A percentile compares a stretch with the other conserved stretches of the same genome.
Evolutionary conservation across 92 coral and sea anemone species (phyloP).

Genomic region (Galaxea fascicularis): DNA sequence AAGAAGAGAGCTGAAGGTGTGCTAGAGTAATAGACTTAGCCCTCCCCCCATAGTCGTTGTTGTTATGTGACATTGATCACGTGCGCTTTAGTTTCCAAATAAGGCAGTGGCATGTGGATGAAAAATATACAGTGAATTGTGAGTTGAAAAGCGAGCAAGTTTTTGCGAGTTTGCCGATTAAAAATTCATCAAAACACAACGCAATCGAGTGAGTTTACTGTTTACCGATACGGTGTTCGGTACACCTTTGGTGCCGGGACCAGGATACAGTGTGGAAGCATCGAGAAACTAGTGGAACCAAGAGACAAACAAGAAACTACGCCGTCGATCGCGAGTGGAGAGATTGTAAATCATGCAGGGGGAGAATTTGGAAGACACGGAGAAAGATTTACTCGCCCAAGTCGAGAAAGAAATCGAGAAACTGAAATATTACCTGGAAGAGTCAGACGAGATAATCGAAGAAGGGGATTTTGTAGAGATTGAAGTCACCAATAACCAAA

Average conservation of each 20-base stretch:
- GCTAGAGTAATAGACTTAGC: no score
- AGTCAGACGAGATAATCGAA: constrained; percentile 33
- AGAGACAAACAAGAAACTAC: neutral
- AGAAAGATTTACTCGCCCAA: constrained; percentile 18
- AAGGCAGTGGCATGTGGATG: no score
- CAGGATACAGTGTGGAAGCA: no score
- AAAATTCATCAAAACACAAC: no score
- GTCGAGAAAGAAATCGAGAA: constrained; percentile 34
- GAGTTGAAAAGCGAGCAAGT: neutral
- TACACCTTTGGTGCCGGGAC: no score
- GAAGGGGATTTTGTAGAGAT: constrained; percentile 11
- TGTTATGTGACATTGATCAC: neutral
- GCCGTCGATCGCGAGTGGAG: constrained; percentile 1
- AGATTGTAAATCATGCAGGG: neutral
- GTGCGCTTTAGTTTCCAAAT: neutral
- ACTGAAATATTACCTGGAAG: constrained; percentile 33
- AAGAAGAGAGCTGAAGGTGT: constrained; percentile 27
- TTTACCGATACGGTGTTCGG: no score
- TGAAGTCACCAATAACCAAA: constrained; percentile 11
- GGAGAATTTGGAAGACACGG: constrained; percentile 1
- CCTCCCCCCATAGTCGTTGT: no score
- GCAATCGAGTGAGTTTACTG: no score
- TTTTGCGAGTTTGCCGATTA: neutral
- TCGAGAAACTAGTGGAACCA: no score
- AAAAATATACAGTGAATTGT: no score